These are phyloP conservation scores for Balaeniceps rex DNA, from an alignment of 2,113 vertebrate genomes.

Conservation along the genomic window DNA sequence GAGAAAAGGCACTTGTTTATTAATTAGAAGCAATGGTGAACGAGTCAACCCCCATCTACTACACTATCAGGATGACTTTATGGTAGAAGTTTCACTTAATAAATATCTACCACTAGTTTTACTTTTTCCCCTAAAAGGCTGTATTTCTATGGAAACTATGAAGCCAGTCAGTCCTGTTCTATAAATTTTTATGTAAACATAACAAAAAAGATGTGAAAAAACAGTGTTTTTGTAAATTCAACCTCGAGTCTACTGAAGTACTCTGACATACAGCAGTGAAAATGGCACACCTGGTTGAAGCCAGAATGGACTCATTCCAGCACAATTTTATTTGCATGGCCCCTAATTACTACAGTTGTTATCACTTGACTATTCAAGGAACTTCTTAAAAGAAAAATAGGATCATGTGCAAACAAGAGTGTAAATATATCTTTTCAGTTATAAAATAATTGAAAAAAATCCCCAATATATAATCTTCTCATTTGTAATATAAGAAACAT, in stretches of 20 bases:
- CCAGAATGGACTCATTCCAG: neutral
- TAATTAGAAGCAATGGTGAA: neutral
- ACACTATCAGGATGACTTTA: neutral
- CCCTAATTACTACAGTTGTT: neutral
- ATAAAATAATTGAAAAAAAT: neutral
- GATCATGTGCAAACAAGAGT: neutral
- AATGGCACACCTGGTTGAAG: neutral
- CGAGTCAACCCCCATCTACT: neutral
- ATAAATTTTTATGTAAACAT: neutral
- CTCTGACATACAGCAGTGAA: neutral
- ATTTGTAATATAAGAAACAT: neutral
- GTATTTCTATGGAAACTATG: neutral
- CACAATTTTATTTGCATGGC: neutral
- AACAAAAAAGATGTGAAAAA: neutral
- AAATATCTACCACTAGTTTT: neutral
- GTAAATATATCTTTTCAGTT: neutral
- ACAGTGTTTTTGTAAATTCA: neutral
- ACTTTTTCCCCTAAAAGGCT: neutral
- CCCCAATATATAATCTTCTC: neutral
- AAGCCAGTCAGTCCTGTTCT: neutral
- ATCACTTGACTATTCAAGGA: neutral
- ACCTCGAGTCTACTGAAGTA: neutral
- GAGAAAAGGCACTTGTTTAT: neutral
- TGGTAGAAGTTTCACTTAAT: neutral
- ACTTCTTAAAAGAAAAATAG: neutral